phyloP scores from a whole-genome alignment of 2,888 invertebrate species.

The Mythimna lalbum region DNA sequence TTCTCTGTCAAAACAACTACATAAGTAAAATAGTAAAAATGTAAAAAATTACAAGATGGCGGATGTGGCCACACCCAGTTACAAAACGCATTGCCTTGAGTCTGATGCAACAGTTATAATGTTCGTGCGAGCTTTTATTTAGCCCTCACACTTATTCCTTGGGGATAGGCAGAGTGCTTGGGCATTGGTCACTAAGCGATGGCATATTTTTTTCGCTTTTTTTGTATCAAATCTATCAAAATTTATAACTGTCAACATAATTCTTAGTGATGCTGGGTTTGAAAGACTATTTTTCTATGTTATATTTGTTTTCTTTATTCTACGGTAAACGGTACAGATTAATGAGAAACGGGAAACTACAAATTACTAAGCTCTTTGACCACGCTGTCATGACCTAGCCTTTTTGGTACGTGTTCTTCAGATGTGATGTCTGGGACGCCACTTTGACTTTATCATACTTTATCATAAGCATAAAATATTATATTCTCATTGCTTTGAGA shows the following conservation, averaged over 20 bases:
- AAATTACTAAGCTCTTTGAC: not conserved
- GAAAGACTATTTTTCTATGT: not conserved
- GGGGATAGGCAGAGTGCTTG: not conserved
- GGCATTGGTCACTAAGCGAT: not conserved
- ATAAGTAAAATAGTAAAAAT: conserved; percentile 31
- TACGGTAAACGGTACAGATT: not conserved
- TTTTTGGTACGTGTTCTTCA: not conserved
- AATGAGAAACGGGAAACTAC: not conserved
- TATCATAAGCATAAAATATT: too few species aligned
- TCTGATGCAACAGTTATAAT: conserved; percentile 33
- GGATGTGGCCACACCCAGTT: conserved; percentile 43
- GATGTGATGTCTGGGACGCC: too few species aligned
- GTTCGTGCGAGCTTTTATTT: conserved; percentile 18
- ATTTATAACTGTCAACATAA: not conserved
- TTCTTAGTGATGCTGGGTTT: not conserved
- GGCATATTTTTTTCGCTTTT: not conserved
- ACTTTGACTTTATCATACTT: not conserved
- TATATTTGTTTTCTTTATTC: not conserved
- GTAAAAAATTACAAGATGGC: conserved; percentile 45
- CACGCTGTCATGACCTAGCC: not conserved
- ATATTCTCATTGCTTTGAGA: too few species aligned
- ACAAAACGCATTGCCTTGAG: conserved; percentile 52
- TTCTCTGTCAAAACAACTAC: not conserved
- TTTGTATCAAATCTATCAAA: not conserved
- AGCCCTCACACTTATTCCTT: not conserved